These are phyloP conservation scores for Agelastica alni DNA, from an alignment of 2,888 invertebrate species.

Conservation along the genomic window DNA sequence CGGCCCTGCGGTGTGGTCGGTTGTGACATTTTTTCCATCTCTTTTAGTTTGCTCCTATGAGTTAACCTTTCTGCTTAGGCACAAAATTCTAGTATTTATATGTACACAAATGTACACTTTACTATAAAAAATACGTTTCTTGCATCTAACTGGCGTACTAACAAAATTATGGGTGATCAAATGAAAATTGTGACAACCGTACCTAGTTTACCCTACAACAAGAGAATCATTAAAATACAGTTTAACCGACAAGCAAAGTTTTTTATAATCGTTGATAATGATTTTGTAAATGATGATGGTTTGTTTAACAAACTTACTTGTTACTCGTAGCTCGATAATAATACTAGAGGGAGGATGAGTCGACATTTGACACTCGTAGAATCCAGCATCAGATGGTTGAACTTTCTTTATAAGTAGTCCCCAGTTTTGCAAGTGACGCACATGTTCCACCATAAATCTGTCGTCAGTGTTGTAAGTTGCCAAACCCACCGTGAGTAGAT, in stretches of 20 bases:
- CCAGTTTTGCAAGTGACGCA: constrained; percentile 67
- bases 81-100: no score
- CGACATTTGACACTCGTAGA: constrained; percentile 80
- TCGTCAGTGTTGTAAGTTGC: constrained; percentile 70
- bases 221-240: no score
- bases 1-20: not conserved
- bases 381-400: constrained; percentile 69
- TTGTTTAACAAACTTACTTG: constrained; percentile 72
- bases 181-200: no score
- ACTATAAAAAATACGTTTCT: no score
- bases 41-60: not conserved
- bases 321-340: constrained; percentile 72
- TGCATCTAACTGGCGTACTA: no score
- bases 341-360: constrained; percentile 78
- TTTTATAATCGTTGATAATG: no score
- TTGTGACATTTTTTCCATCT: not conserved
- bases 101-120: no score
- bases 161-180: no score
- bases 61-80: not conserved
- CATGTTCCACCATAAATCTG: constrained; percentile 67
- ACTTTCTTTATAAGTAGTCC: constrained; percentile 70
- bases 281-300: no score
- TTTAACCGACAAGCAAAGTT: no score
- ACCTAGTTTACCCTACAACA: no score
- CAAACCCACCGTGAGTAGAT: constrained; percentile 69